A percentile compares a stretch with the other conserved stretches of the same genome.
Conservation (phyloP, 2,888 invertebrate genomes). For the Phalera bucephala region DNA sequence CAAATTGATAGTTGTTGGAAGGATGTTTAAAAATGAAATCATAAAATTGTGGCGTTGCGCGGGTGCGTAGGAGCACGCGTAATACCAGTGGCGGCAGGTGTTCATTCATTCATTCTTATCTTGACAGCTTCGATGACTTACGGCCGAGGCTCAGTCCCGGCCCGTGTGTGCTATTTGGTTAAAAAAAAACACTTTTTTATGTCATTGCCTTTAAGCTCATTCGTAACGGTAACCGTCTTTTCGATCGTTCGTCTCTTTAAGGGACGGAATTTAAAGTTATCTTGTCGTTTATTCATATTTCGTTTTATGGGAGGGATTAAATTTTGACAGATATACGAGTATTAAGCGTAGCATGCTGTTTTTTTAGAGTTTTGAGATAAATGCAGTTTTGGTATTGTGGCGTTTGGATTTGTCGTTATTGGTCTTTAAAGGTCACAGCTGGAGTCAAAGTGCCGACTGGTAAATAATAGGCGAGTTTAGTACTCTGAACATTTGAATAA, state of each 20-base stretch:
- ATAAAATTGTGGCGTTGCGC: slow-evolving; percentile 42
- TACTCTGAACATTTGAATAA: slow-evolving; percentile 47
- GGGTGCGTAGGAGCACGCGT: slow-evolving; percentile 75
- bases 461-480: slow-evolving; percentile 37
- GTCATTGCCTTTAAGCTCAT: slow-evolving; percentile 72
- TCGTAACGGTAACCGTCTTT: slow-evolving; percentile 78
- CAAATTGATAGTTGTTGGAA: slow-evolving; percentile 28
- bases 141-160: slow-evolving; percentile 57
- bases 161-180: slow-evolving; percentile 73
- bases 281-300: slow-evolving; percentile 53
- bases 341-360: slow-evolving; percentile 21
- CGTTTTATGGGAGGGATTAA: slow-evolving; percentile 56
- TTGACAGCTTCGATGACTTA: slow-evolving; percentile 82
- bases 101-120: slow-evolving; percentile 81
- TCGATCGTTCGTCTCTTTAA: slow-evolving; percentile 62
- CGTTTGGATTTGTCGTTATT: slow-evolving; percentile 27
- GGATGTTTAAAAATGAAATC: slow-evolving; percentile 51
- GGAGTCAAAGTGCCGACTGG: slow-evolving; percentile 36
- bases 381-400: slow-evolving; percentile 23
- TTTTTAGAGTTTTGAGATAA: slow-evolving; percentile 28
- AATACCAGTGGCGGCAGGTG: slow-evolving; percentile 80
- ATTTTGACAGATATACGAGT: slow-evolving; percentile 60
- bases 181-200: slow-evolving; percentile 61
- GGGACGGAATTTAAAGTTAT: slow-evolving; percentile 60
- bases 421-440: slow-evolving; percentile 38